Evolutionary conservation across 2,888 invertebrate genomes (phyloP).

Genomic region (Pelosia muscerda): DNA sequence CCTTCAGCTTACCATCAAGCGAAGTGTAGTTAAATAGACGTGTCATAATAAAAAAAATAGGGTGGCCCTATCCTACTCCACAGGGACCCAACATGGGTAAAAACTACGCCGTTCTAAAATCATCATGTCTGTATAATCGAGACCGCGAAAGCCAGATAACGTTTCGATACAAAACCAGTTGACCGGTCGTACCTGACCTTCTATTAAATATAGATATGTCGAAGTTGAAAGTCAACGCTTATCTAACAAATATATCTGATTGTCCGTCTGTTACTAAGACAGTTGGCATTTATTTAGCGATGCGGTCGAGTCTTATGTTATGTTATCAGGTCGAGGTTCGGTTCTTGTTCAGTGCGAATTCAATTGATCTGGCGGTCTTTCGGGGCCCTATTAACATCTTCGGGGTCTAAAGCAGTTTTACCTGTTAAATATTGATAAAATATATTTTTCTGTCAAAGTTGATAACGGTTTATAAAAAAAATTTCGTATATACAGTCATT

Average conservation of each 20-base stretch:
- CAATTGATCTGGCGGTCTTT: no score
- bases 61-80: no score
- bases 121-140: not conserved
- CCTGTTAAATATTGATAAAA: no score
- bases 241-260: slow-evolving; percentile 22
- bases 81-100: no score
- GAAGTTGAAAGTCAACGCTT: slow-evolving; percentile 45
- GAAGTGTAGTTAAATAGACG: no score
- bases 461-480: no score
- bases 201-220: slow-evolving; percentile 27
- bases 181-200: slow-evolving; percentile 44
- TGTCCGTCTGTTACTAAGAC: slow-evolving; percentile 22
- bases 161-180: slow-evolving; percentile 40
- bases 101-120: not conserved
- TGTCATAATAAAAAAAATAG: no score
- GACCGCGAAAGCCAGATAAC: not conserved
- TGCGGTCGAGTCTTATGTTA: not conserved
- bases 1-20: no score
- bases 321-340: not conserved
- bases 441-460: no score
- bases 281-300: not conserved
- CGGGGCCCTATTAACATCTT: no score
- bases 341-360: not conserved
- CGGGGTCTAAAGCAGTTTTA: no score
- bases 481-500: no score